These are phyloP conservation scores for Psittacus erithacus DNA, from an alignment of 2,113 vertebrate genomes.

Conservation along the genomic window DNA sequence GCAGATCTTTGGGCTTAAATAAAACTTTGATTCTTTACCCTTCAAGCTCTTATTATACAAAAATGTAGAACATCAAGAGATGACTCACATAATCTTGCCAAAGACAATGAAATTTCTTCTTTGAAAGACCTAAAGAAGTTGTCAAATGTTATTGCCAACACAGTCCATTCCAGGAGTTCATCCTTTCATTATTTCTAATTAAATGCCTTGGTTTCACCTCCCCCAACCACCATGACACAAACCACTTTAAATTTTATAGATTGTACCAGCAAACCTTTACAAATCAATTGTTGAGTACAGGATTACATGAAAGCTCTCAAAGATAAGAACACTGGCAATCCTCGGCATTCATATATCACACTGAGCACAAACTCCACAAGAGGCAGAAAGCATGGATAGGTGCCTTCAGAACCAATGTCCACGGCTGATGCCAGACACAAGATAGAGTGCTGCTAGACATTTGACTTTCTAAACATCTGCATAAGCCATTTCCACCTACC, in stretches of 20 bases:
- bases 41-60: neutral
- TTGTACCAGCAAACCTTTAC: neutral
- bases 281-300: neutral
- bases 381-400: neutral
- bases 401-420: neutral
- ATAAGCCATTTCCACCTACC: neutral
- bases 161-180: neutral
- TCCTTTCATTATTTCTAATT: neutral
- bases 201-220: neutral
- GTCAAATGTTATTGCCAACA: neutral
- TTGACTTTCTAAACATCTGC: slow-evolving; percentile 5
- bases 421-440: neutral
- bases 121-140: neutral
- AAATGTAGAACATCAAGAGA: neutral
- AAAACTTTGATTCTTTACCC: neutral
- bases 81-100: neutral
- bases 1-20: neutral
- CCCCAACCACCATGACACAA: neutral
- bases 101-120: neutral
- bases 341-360: neutral
- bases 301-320: neutral
- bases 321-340: neutral
- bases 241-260: neutral
- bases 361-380: neutral
- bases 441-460: neutral